Percentiles rank a stretch among this genome's conserved stretches.
Evolutionary conservation across 2,797 vertebrate genomes (phyloP).

Genomic region (Macrochelys suwanniensis): DNA sequence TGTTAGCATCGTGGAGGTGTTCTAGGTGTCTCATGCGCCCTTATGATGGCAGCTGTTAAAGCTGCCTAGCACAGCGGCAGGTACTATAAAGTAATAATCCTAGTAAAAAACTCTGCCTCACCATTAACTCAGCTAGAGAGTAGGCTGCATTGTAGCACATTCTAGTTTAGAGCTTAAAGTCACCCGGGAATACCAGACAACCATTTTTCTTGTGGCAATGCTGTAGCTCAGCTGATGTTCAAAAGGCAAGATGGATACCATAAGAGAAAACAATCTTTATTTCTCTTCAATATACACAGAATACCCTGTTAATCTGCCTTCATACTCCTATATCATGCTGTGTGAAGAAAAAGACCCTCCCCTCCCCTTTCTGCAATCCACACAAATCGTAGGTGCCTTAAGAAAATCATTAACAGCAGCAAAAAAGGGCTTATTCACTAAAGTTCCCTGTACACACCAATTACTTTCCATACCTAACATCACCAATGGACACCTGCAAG

Average conservation of each 20-base stretch:
- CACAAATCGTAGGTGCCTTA: neutral
- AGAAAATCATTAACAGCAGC: neutral
- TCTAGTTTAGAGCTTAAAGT: slow-evolving; percentile 25
- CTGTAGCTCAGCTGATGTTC: neutral
- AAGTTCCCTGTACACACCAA: neutral
- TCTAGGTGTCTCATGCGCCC: neutral
- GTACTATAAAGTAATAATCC: slow-evolving; percentile 43
- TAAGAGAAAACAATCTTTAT: neutral
- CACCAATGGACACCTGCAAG: neutral
- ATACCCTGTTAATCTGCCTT: neutral
- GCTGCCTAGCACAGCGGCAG: neutral
- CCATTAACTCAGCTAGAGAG: slow-evolving; percentile 33
- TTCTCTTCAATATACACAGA: neutral
- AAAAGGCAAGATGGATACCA: neutral
- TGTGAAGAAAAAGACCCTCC: rapidly evolving
- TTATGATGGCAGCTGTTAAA: neutral
- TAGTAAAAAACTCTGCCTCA: neutral
- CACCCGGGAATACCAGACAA: neutral
- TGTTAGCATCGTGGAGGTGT: neutral
- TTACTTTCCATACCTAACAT: neutral
- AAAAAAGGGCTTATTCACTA: neutral
- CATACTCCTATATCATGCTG: neutral
- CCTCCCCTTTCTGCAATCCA: neutral
- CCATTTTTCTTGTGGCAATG: neutral
- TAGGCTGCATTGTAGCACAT: slow-evolving; percentile 1